Evolutionary conservation across 2,797 vertebrate species (phyloP).

Genomic region (Vireo griseus): DNA sequence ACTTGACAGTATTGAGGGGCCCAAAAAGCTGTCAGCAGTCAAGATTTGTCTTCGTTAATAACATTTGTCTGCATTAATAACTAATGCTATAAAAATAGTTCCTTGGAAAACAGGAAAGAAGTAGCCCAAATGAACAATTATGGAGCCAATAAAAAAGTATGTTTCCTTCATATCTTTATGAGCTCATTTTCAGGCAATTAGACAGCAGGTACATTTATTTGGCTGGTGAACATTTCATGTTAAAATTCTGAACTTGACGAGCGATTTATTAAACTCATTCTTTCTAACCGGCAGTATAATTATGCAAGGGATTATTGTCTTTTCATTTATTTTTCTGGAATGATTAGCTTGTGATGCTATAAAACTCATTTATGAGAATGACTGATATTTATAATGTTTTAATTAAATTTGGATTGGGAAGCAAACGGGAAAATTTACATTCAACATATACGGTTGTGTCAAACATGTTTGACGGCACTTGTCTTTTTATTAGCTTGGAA

Average conservation of each 20-base stretch:
- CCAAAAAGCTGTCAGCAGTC: neutral
- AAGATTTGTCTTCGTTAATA: neutral
- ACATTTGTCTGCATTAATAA: neutral
- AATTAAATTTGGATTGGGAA: conserved; percentile 48
- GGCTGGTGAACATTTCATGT: neutral
- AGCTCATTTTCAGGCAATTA: conserved; percentile 48
- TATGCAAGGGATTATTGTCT: conserved; percentile 50
- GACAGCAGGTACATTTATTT: conserved; percentile 11
- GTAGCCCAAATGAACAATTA: neutral
- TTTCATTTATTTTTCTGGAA: conserved; percentile 44
- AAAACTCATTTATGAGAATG: conserved; percentile 33
- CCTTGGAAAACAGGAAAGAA: conserved; percentile 1
- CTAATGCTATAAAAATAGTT: neutral
- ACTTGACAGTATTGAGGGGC: neutral
- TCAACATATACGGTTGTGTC: conserved; percentile 14
- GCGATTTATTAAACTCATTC: conserved; percentile 43
- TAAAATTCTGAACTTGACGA: conserved; percentile 37
- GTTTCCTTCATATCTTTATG: neutral
- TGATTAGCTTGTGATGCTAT: conserved; percentile 41
- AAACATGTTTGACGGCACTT: conserved; percentile 17
- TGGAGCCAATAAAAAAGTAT: neutral
- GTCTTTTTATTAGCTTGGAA: conserved; percentile 66
- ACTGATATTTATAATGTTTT: conserved; percentile 56
- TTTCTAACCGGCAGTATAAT: conserved; percentile 36
- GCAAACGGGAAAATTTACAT: conserved; percentile 51